Evolutionary conservation across 2,888 invertebrate genomes (phyloP).

Genomic region (Schrankia costaestrigalis): DNA sequence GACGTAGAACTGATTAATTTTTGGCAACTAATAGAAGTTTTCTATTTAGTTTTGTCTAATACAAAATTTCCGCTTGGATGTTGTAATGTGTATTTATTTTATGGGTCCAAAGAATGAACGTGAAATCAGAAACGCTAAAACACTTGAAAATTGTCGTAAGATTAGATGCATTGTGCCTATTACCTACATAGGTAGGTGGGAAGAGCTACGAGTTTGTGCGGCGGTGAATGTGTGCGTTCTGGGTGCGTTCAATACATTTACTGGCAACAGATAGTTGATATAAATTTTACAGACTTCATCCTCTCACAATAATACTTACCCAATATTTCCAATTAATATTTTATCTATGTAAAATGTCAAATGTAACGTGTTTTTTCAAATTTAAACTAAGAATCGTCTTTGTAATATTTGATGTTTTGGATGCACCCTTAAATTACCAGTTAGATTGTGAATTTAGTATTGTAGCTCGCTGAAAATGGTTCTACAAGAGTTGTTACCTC

Average conservation of each 20-base stretch:
- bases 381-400: conserved; percentile 4
- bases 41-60: conserved; percentile 4
- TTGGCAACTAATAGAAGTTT: conserved; percentile 3
- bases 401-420: conserved; percentile 37
- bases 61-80: conserved; percentile 9
- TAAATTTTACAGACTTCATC: too few relatives aligned
- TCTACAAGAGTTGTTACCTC: conserved; percentile 77
- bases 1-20: conserved; percentile 9
- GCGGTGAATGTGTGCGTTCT: conserved; percentile 39
- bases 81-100: conserved; percentile 21
- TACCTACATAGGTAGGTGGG: conserved; percentile 18
- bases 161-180: conserved; percentile 13
- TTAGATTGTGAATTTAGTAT: conserved; percentile 67
- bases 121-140: conserved; percentile 14
- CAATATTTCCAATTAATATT: too few relatives aligned
- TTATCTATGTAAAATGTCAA: conserved; percentile 11
- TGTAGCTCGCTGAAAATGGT: conserved; percentile 62
- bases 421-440: conserved; percentile 60
- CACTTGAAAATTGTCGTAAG: conserved; percentile 15
- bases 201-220: conserved; percentile 42
- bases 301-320: too few relatives aligned
- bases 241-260: conserved; percentile 46
- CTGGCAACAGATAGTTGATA: too few relatives aligned
- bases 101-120: conserved; percentile 41
- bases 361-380: conserved; percentile 1